phyloP scores from a whole-genome alignment of 1,140 invertebrate species.

The Sitophilus oryzae region DNA sequence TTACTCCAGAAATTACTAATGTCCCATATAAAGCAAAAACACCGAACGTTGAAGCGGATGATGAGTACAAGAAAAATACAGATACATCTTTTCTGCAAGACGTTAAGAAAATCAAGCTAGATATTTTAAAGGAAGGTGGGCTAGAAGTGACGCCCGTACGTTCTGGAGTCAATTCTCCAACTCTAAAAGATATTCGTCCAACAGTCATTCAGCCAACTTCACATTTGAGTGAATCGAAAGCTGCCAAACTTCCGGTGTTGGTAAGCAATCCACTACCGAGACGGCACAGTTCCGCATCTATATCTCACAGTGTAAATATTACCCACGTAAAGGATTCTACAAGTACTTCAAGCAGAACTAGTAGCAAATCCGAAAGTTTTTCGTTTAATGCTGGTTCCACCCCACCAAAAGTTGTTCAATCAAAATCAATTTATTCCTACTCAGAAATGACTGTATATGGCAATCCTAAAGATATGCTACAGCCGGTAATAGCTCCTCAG shows the following conservation, averaged over 20 bases:
- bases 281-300: conserved; percentile 5
- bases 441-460: conserved; percentile 62
- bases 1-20: conserved; percentile 31
- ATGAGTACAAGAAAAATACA: conserved; percentile 24
- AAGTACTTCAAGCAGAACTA: conserved; percentile 15
- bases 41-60: conserved; percentile 58
- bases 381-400: conserved; percentile 28
- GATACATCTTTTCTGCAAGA: conserved; percentile 26
- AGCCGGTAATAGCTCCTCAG: conserved; percentile 38
- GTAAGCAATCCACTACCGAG: conserved; percentile 17
- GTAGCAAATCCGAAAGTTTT: conserved; percentile 10
- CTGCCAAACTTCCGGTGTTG: conserved; percentile 39
- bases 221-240: conserved; percentile 19
- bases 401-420: conserved; percentile 59
- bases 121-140: conserved; percentile 65
- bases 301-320: conserved; percentile 20
- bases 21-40: conserved; percentile 52
- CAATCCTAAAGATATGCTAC: conserved; percentile 61
- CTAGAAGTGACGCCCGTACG: conserved; percentile 63
- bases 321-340: conserved; percentile 16
- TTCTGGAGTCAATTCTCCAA: conserved; percentile 39
- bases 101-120: conserved; percentile 64
- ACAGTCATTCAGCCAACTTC: conserved; percentile 38
- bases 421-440: conserved; percentile 55
- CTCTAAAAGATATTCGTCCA: conserved; percentile 38